Percentiles rank a stretch among this genome's conserved stretches.
These are phyloP conservation scores for Dicrurus megarhynchus DNA, from an alignment of 2,113 vertebrate genomes.

Conservation along the genomic window DNA sequence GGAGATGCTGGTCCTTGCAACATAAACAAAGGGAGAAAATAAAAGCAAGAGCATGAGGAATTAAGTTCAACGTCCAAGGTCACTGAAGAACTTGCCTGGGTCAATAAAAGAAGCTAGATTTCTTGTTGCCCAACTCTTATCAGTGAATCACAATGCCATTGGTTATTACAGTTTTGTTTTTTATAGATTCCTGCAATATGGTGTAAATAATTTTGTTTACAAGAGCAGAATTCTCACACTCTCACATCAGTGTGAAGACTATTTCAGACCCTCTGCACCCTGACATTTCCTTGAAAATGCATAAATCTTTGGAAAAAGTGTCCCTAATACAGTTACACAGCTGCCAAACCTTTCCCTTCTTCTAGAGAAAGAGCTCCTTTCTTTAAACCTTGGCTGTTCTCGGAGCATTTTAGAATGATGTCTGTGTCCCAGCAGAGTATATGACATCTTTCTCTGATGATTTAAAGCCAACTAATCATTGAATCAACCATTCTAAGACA, in stretches of 20 bases:
- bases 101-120: not conserved
- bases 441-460: not conserved
- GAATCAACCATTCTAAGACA: not conserved
- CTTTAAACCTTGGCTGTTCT: not conserved
- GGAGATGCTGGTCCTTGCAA: not conserved
- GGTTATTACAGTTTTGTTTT: not conserved
- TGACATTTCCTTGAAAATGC: not conserved
- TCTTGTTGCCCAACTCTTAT: not conserved
- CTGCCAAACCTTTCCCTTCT: not conserved
- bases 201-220: not conserved
- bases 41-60: not conserved
- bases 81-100: not conserved
- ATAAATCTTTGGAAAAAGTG: not conserved
- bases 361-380: not conserved
- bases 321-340: not conserved
- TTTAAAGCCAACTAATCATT: not conserved
- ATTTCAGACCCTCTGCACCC: not conserved
- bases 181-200: not conserved
- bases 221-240: not conserved
- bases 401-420: not conserved
- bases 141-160: not conserved
- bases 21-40: not conserved
- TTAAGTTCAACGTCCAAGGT: not conserved
- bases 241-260: not conserved
- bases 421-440: not conserved